A percentile compares a stretch with the other conserved stretches of the same genome.
Evolutionary conservation across 2,888 invertebrate species (phyloP).

Genomic region (Lasioglossum vierecki): DNA sequence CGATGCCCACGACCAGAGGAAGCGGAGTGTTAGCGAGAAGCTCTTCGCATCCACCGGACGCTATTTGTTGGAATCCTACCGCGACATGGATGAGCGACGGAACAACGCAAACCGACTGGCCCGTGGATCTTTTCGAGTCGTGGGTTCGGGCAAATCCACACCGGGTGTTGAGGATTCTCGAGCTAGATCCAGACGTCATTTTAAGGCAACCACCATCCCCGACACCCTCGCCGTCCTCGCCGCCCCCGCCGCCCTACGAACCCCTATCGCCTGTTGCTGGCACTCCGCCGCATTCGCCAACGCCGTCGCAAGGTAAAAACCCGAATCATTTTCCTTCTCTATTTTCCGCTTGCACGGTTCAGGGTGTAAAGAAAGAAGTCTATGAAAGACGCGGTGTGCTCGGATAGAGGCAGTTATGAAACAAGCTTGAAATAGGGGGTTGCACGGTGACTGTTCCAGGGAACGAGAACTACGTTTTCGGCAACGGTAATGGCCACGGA

Average conservation of each 20-base stretch:
- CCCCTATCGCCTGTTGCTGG: conserved; percentile 84
- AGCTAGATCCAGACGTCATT: conserved; percentile 87
- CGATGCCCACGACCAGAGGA: conserved; percentile 84
- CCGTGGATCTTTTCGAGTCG: conserved; percentile 86
- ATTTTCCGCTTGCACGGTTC: neutral
- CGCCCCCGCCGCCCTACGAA: conserved; percentile 84
- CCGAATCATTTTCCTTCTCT: neutral
- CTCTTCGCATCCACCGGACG: conserved; percentile 94
- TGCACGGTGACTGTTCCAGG: conserved; percentile 51
- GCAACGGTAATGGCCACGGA: conserved; percentile 66
- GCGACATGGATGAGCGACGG: conserved; percentile 77
- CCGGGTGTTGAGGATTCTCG: conserved; percentile 89
- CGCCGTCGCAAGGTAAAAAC: conserved; percentile 81
- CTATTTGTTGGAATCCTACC: conserved; percentile 90
- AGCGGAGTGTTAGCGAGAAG: conserved; percentile 88
- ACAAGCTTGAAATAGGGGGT: neutral
- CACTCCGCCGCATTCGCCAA: conserved; percentile 84
- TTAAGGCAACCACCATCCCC: conserved; percentile 78
- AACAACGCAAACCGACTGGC: conserved; percentile 88
- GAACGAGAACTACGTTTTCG: conserved; percentile 82
- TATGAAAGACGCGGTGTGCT: neutral
- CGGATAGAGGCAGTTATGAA: neutral
- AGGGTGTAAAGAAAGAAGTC: neutral
- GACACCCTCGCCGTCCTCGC: conserved; percentile 76
- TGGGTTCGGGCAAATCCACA: conserved; percentile 90